Base-by-base conservation (phyloP, 2,113 vertebrate genomes). In the Oryzias woworae region DNA sequence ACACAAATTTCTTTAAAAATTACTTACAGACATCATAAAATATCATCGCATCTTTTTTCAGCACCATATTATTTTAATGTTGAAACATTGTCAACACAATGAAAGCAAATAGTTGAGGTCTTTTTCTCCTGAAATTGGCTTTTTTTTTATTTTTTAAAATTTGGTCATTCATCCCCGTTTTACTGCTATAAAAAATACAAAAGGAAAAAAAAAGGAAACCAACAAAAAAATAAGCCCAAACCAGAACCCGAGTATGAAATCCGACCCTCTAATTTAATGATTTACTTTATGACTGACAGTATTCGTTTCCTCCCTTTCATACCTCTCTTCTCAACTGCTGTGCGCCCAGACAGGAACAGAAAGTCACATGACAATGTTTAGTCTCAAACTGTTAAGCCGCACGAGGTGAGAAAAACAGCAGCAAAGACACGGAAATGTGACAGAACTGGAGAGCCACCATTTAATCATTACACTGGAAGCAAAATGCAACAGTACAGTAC, bases 1-100 rank as follows among this genome's bases (percentile, higher is more conserved):
- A 91, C 84, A 87, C 83, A 80, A 87, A 73, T 75, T 87, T 70
- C 31, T 5, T 54, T 80, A 81, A 87, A 92, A 90, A 91, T 77
- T 91, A 93, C 89, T 93, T 93, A 93, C 92, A 92, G 91, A 91
- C 91, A 90, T 89, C 77, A 87, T 83, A 89, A 88, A 89, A 92
- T 88, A 88, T 82, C 86, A 88, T 74, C 90, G 87, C 75, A 85
- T 81, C 74, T 87, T 64, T 85, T 88, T 91, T 87, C 81, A 93
- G 91, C 92, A 91, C 91, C 92, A 90, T 74, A 44, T 36, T 36
- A 36, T 82, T 81, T 88, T 82, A 69, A 77, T 59, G 70, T 83
- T 73, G 83, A 84, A 78, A 78, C 17, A 45, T 81, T 66, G 80
- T 86, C 80, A 80, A 81, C 73, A 79, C 75, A 78, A 66, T 73